These are phyloP conservation scores for Rhincodon typus DNA, from an alignment of 2,797 vertebrate genomes.

Conservation along the genomic window DNA sequence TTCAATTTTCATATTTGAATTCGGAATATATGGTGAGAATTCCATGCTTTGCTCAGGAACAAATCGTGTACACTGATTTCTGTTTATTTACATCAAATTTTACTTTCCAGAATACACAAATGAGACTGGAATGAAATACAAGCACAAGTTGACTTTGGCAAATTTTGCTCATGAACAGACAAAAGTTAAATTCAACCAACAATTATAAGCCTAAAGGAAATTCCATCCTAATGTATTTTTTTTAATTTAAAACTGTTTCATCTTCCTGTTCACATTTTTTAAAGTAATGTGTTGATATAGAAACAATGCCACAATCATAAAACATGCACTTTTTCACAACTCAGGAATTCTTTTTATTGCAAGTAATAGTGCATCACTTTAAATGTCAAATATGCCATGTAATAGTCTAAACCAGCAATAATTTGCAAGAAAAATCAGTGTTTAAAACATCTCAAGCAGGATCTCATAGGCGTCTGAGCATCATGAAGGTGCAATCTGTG, in stretches of 20 bases:
- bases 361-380: background rate
- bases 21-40: background rate
- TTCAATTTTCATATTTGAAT: background rate
- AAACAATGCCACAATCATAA: background rate
- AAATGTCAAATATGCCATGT: background rate
- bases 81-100: background rate
- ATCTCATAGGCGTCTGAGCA: too few species aligned
- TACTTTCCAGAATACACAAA: background rate
- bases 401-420: background rate
- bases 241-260: background rate
- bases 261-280: background rate
- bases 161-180: background rate
- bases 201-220: background rate
- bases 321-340: background rate
- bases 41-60: background rate
- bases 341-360: conserved; percentile 3
- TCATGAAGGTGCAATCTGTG: too few species aligned
- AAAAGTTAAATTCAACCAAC: background rate
- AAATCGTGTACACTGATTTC: background rate
- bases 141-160: background rate
- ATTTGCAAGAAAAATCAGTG: background rate
- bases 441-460: background rate
- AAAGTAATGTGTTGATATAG: background rate
- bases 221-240: background rate
- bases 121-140: background rate